Conservation (phyloP, 2,888 invertebrate species). For the Meghimatium bilineatum region DNA sequence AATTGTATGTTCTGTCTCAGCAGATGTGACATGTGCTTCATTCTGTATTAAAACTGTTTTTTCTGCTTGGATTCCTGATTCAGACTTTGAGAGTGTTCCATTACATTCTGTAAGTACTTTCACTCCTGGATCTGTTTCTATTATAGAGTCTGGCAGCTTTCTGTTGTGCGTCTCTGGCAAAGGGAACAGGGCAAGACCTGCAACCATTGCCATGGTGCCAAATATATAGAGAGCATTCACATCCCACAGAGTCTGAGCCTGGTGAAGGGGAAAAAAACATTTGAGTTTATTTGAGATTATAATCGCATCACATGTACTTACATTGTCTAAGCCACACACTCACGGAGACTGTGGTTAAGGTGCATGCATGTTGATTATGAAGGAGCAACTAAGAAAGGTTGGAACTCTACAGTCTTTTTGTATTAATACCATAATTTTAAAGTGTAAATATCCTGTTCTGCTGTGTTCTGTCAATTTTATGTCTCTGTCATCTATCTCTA, state of each 20-base stretch:
- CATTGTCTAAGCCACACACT: too few relatives aligned
- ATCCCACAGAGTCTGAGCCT: constrained; percentile 35
- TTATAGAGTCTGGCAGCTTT: constrained; percentile 68
- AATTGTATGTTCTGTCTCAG: neutral
- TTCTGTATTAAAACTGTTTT: neutral
- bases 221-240: constrained; percentile 63
- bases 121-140: constrained; percentile 58
- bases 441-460: too few relatives aligned
- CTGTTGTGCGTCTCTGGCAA: constrained; percentile 67
- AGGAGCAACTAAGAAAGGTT: too few relatives aligned
- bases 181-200: constrained; percentile 59
- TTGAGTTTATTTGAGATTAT: too few relatives aligned
- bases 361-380: too few relatives aligned
- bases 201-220: constrained; percentile 62
- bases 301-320: too few relatives aligned
- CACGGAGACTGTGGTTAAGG: too few relatives aligned
- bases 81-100: neutral
- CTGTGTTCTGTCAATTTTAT: too few relatives aligned
- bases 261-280: neutral
- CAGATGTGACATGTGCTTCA: neutral
- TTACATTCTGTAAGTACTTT: neutral
- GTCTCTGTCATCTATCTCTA: too few relatives aligned
- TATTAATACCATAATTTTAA: too few relatives aligned
- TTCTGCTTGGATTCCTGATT: neutral
- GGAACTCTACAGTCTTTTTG: too few relatives aligned